A percentile compares a stretch with the other conserved stretches of the same genome.
These are phyloP conservation scores for Zoanthus sociatus DNA, from an alignment of 92 coral and sea anemone species.

Conservation along the genomic window DNA sequence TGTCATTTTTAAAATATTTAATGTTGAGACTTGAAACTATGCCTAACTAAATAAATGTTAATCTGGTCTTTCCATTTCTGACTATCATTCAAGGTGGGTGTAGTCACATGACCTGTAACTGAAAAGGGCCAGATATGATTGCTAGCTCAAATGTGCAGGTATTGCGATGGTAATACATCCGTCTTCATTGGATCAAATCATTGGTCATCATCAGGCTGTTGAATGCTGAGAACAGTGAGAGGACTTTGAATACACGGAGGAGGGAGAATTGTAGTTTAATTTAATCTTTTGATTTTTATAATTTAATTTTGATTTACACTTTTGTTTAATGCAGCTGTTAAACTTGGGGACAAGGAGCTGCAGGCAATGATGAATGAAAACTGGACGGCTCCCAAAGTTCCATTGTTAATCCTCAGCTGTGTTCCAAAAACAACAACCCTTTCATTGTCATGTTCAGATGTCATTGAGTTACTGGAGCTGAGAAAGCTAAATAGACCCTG, in stretches of 20 bases:
- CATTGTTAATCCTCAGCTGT: constrained; percentile 88
- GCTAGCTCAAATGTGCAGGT: too few species aligned
- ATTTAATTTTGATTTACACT: background rate
- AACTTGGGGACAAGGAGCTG: constrained; percentile 79
- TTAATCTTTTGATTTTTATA: background rate
- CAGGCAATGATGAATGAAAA: constrained; percentile 91
- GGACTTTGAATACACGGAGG: background rate
- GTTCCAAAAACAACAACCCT: constrained; percentile 62
- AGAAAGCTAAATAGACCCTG: constrained; percentile 87
- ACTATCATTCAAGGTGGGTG: too few species aligned
- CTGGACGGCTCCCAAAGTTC: constrained; percentile 85
- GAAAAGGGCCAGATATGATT: too few species aligned
- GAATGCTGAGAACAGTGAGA: too few species aligned
- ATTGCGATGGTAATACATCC: too few species aligned
- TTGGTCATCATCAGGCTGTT: too few species aligned
- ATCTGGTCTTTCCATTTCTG: too few species aligned
- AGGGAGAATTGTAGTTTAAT: background rate
- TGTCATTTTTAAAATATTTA: too few species aligned
- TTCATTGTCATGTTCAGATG: constrained; percentile 77
- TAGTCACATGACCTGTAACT: too few species aligned
- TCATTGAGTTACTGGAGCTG: constrained; percentile 82
- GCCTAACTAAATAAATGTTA: too few species aligned
- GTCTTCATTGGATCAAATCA: too few species aligned
- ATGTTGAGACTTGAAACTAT: too few species aligned
- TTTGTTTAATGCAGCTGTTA: constrained; percentile 58